Base-by-base conservation (phyloP, 2,797 vertebrate genomes). In the Odontamblyopus lacepedii region DNA sequence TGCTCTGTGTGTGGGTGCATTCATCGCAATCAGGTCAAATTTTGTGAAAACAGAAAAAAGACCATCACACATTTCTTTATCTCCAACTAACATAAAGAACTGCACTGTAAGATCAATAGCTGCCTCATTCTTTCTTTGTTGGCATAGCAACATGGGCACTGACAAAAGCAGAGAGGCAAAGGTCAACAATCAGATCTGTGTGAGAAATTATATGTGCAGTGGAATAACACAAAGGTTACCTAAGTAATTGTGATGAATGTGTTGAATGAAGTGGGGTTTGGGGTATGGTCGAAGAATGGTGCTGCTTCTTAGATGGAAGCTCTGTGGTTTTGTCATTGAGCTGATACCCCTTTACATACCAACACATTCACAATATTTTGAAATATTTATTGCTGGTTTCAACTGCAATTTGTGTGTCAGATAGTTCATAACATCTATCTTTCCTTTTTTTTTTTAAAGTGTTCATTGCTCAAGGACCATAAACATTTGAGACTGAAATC, bases 21-120 rank as follows among this genome's bases (percentile, higher is more conserved):
- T 66, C 19, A 66, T 66, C 16, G 44, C 26, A 67, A 67, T 67
- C 51, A 67, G 30, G 50, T 67, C n/a, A 55, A 12, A 23, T 19
- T 29, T 29, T 67, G 61, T 38, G 65, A 67, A 35, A 51, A 50
- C 6, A 51, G 6, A 51, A 66, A 65, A 66, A 29, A 66, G 63
- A 66, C 26, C 44, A 29, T 51, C 26, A 11, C 16, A 29, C 44
- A 8, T 66, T 51, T 51, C 64, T 66, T 66, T 66, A 66, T 66
- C 64, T 66, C 44, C 6, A 48, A 27, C 41, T 23, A 48, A 6
- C 15, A 5, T 27, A 50, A 66, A 66, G 26, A 51, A 50, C 11
- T 30, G 2, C 4, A 11, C 26, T 50, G 44, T 66, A 50, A 50
- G 44, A 66, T 50, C 44, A 66, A 66, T 66, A 29, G 44, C 64